Evolutionary conservation across 2,113 vertebrate species (phyloP).

Genomic region (Proterorhinus semilunaris): DNA sequence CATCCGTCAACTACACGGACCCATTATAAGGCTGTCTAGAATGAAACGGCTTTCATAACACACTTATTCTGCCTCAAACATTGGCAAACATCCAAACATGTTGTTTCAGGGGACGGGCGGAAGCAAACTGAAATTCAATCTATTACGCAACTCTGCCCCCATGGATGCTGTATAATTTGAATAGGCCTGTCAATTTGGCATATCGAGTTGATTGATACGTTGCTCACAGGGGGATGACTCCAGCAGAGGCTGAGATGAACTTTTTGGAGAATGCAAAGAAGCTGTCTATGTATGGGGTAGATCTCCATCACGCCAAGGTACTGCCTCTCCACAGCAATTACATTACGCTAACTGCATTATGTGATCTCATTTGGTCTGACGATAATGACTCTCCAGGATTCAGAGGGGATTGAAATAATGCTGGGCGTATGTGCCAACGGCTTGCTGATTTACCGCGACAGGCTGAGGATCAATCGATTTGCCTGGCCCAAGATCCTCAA

Average conservation of each 20-base stretch:
- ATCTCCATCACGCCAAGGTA: constrained; percentile 98
- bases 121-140: constrained; percentile 24
- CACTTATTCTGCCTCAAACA: constrained; percentile 19
- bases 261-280: constrained; percentile 99
- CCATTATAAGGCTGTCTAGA: constrained; percentile 9
- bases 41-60: constrained; percentile 4
- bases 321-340: neutral
- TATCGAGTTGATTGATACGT: constrained; percentile 28
- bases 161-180: constrained; percentile 30
- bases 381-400: constrained; percentile 80
- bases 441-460: constrained; percentile 95
- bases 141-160: constrained; percentile 17
- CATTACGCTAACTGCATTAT: neutral
- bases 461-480: constrained; percentile 96
- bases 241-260: constrained; percentile 96
- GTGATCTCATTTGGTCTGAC: constrained; percentile 8
- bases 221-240: constrained; percentile 89
- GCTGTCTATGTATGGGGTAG: constrained; percentile 97
- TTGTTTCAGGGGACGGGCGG: neutral
- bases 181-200: constrained; percentile 31
- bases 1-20: constrained; percentile 40
- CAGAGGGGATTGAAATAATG: constrained; percentile 98
- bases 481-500: constrained; percentile 99
- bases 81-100: constrained; percentile 20
- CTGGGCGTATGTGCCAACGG: constrained; percentile 96